Base-by-base conservation (phyloP, 2,113 vertebrate species). In the Pelodiscus sinensis region DNA sequence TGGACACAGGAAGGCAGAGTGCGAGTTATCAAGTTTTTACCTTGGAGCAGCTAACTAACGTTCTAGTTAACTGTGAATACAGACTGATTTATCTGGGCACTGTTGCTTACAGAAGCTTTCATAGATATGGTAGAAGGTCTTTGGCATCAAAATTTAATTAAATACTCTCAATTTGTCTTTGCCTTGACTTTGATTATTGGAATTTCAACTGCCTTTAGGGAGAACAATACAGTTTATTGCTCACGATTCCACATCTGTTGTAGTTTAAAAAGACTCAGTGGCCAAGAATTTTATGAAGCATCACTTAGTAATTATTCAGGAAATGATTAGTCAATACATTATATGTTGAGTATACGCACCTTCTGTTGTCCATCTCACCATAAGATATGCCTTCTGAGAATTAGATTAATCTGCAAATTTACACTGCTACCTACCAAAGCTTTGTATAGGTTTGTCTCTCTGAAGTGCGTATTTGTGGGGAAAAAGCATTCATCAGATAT, bases 201-300 rank as follows among this genome's bases (percentile, higher is more conserved):
- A 97, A 93, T 95, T 94, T 92, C 85, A 92, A 71, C 62, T 96
- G 81, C 84, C 82, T 96, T 96, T 92, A 94, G 93, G 93, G 90
- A 94, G 87, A 95, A 97, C 96, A 96, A 94, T 91, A 89, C 25
- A 82, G 91, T 95, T 89, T 94, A 94, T 97, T 96, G 91, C 92
- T 97, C 90, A 95, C 71, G 52, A 88, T 89, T 95, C 92, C 94
- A 97, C 93, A 97, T 96, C 94, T 97, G 96, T 92, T 97, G 94
- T 77, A 91, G 94, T 88, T 97, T 97, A 96, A 96, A 44, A 94
- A 82, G 75, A 86, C 75, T 94, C 82, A 88, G 81, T 88, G 94
- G 93, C 96, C 95, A 96, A 96, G 95, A 96, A 95, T 96, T 95
- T 96, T 95, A 96, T 90, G 95, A 97, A 97, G 92, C 93, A 95